Conservation (phyloP, 2,797 vertebrate genomes). For the Paguma larvata region DNA sequence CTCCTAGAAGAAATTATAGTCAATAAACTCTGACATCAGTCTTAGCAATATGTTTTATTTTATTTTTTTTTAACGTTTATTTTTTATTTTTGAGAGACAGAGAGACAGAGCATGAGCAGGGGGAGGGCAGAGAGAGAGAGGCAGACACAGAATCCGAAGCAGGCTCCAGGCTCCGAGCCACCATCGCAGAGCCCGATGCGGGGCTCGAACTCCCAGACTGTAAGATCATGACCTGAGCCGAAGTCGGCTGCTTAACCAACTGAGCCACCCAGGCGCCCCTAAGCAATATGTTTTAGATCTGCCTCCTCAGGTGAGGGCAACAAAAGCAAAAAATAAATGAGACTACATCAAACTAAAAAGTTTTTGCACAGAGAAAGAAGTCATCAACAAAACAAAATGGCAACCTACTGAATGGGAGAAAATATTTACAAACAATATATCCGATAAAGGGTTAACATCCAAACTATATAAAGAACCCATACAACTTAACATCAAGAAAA, state of each 20-base stretch:
- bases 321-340: background rate
- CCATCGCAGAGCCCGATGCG: too few relatives aligned
- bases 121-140: too few relatives aligned
- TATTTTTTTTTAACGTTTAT: too few relatives aligned
- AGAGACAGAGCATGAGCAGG: too few relatives aligned
- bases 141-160: too few relatives aligned
- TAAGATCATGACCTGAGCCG: too few relatives aligned
- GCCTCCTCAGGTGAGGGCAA: background rate
- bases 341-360: background rate
- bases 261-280: too few relatives aligned
- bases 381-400: background rate
- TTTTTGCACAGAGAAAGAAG: background rate
- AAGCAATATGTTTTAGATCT: background rate
- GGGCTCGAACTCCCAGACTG: too few relatives aligned
- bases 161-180: too few relatives aligned
- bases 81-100: too few relatives aligned
- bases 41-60: background rate
- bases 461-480: background rate
- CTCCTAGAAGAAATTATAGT: background rate
- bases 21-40: background rate
- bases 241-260: too few relatives aligned
- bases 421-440: background rate
- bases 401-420: background rate
- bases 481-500: background rate
- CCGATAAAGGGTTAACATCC: background rate